Conservation (phyloP, 2,888 invertebrate species). For the Coremacera marginata region DNA sequence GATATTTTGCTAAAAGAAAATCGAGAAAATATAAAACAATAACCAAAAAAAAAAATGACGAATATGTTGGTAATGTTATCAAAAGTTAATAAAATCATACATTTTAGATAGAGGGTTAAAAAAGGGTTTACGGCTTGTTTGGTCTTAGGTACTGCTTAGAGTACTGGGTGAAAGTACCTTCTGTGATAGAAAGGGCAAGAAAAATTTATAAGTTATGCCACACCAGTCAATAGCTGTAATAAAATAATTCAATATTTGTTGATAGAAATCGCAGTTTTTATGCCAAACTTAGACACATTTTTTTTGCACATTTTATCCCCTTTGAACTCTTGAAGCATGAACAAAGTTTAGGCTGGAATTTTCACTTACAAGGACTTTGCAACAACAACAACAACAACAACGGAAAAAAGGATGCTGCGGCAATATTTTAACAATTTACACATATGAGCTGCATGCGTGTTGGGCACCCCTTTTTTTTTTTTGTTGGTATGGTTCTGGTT, state of each 20-base stretch:
- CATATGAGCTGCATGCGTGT: not conserved
- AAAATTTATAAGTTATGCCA: slow-evolving; percentile 12
- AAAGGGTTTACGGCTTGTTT: not conserved
- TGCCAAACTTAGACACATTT: slow-evolving; percentile 25
- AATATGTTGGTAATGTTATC: slow-evolving; percentile 16
- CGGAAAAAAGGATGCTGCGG: not conserved
- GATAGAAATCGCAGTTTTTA: slow-evolving; percentile 30
- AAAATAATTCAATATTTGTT: slow-evolving; percentile 37
- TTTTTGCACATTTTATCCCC: not conserved
- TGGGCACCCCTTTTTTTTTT: slow-evolving; percentile 1
- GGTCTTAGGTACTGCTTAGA: not conserved
- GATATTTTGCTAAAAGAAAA: slow-evolving; percentile 10
- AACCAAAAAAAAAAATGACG: not conserved
- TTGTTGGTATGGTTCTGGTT: not conserved
- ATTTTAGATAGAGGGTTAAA: not conserved
- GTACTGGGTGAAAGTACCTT: not conserved
- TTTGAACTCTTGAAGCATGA: not conserved
- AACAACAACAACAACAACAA: not conserved
- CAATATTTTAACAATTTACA: not conserved
- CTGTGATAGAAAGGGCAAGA: not conserved
- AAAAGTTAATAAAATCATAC: not conserved
- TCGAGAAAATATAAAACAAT: not conserved
- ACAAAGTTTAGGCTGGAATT: not conserved
- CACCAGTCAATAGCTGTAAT: slow-evolving; percentile 30
- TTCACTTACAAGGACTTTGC: not conserved